A percentile compares a stretch with the other conserved stretches of the same genome.
These are phyloP conservation scores for Chionis minor DNA, from an alignment of 2,113 vertebrate genomes.

Conservation along the genomic window DNA sequence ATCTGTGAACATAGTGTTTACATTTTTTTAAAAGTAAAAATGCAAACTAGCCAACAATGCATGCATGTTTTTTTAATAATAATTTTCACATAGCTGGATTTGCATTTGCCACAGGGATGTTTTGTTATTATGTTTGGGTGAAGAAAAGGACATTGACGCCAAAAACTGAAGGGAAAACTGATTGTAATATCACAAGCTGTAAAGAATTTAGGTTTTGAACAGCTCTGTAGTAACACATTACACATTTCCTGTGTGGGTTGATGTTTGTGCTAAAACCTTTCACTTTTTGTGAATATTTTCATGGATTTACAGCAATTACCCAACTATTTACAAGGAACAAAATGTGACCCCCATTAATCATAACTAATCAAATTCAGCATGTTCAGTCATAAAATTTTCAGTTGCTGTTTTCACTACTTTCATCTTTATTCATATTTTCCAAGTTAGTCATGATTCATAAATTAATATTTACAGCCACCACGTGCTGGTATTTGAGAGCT, in stretches of 20 bases:
- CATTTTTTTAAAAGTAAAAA: neutral
- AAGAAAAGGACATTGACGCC: neutral
- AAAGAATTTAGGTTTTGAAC: neutral
- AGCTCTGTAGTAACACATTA: neutral
- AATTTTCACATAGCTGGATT: neutral
- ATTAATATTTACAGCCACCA: slow-evolving; percentile 16
- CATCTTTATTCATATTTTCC: slow-evolving; percentile 45
- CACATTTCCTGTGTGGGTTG: neutral
- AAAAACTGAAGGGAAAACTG: neutral
- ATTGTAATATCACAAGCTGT: neutral
- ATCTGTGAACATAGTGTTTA: neutral
- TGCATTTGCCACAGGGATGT: neutral
- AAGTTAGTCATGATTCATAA: slow-evolving; percentile 36
- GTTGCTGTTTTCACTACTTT: slow-evolving; percentile 37
- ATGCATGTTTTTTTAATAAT: neutral
- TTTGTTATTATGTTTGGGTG: neutral
- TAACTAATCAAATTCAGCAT: slow-evolving; percentile 14
- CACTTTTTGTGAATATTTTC: slow-evolving; percentile 38
- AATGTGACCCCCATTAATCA: slow-evolving; percentile 45
- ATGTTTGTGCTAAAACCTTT: slow-evolving; percentile 33
- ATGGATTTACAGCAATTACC: slow-evolving; percentile 45
- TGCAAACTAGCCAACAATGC: neutral
- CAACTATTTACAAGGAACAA: slow-evolving; percentile 53
- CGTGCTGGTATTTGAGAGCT: neutral
- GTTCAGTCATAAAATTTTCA: slow-evolving; percentile 43